Conservation (phyloP, 1,140 invertebrate genomes). For the Mactra quadrangularis region DNA sequence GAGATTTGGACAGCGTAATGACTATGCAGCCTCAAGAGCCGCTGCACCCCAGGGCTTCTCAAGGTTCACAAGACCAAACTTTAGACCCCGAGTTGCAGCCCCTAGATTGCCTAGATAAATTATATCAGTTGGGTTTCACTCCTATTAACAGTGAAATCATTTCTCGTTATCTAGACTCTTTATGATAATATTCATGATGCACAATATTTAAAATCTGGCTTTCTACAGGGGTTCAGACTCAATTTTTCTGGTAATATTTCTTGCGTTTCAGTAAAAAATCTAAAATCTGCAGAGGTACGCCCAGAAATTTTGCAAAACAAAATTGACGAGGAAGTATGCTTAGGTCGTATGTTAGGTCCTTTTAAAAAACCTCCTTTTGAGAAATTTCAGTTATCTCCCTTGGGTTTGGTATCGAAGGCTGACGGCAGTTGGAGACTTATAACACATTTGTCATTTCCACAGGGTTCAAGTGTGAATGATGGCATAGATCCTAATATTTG, state of each 20-base stretch:
- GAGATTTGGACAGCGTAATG: neutral
- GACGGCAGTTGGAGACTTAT: slow-evolving; percentile 16
- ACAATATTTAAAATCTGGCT: neutral
- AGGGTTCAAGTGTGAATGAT: slow-evolving; percentile 21
- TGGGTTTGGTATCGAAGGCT: neutral
- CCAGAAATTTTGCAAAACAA: neutral
- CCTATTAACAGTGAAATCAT: slow-evolving; percentile 14
- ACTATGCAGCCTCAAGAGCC: neutral
- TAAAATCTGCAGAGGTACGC: neutral
- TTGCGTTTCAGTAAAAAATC: neutral
- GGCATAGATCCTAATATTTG: slow-evolving; percentile 25
- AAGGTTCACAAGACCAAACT: neutral
- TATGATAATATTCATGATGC: neutral
- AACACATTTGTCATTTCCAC: slow-evolving; percentile 39
- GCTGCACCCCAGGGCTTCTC: neutral
- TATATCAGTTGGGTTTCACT: slow-evolving; percentile 2
- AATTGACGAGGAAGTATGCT: slow-evolving; percentile 28
- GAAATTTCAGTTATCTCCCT: neutral
- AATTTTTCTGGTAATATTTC: neutral
- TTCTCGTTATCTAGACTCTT: neutral
- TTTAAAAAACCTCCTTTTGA: neutral
- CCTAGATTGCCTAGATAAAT: neutral
- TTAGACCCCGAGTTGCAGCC: neutral
- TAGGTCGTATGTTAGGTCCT: neutral
- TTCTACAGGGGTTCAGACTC: slow-evolving; percentile 15